Percentiles rank a stretch among this genome's conserved stretches.
These are phyloP conservation scores for Ciconia boyciana DNA, from an alignment of 2,113 vertebrate species.

Conservation along the genomic window DNA sequence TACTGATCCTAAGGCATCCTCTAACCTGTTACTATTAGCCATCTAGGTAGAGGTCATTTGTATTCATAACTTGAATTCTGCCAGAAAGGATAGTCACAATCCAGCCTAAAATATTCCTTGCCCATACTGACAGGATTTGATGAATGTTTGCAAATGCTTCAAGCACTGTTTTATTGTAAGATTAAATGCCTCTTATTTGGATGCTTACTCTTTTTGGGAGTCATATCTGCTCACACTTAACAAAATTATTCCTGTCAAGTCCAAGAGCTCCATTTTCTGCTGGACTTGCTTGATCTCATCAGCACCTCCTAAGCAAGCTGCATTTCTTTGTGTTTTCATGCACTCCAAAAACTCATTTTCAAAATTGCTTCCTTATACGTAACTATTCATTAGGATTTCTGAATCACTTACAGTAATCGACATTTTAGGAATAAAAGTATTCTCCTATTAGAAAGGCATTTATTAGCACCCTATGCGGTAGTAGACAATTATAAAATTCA, in stretches of 20 bases:
- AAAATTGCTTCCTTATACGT: constrained; percentile 1
- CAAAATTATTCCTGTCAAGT: constrained; percentile 34
- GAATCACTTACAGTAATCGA: background rate
- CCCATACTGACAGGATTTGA: background rate
- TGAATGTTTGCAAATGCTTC: constrained; percentile 7
- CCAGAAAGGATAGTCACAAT: background rate
- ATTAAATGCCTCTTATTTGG: constrained; percentile 42
- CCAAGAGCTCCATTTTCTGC: constrained; percentile 37
- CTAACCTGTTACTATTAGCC: background rate
- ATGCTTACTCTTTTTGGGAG: constrained; percentile 4
- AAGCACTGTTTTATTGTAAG: constrained; percentile 28
- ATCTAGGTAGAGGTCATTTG: background rate
- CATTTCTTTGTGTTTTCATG: background rate
- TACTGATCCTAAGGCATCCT: background rate
- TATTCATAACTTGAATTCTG: background rate
- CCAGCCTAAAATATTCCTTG: background rate
- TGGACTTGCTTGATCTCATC: background rate
- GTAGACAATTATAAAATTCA: background rate
- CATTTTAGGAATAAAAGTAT: constrained; percentile 6
- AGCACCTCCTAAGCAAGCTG: background rate
- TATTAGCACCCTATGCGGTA: background rate
- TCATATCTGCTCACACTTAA: constrained; percentile 12
- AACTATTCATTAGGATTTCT: constrained; percentile 8
- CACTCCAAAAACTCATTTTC: background rate
- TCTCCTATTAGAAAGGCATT: background rate